These are phyloP conservation scores for Argyresthia goedartella DNA, from an alignment of 2,888 invertebrate species.

Conservation along the genomic window DNA sequence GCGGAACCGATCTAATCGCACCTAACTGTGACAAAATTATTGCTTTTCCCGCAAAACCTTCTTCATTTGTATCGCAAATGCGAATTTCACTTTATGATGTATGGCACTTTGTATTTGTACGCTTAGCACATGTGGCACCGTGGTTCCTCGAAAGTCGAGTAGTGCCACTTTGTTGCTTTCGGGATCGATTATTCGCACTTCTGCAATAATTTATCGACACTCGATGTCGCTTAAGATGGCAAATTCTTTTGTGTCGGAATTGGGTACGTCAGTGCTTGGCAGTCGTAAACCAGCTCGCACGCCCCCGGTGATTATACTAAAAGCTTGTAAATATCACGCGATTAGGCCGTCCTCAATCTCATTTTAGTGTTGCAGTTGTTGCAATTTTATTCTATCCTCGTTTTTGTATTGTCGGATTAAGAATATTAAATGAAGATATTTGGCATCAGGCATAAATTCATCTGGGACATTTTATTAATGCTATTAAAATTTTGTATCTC, in stretches of 20 bases:
- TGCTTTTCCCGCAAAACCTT: constrained; percentile 66
- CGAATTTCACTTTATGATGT: too few species aligned
- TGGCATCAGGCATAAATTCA: too few species aligned
- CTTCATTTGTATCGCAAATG: constrained; percentile 42
- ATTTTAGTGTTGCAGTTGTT: constrained; percentile 40
- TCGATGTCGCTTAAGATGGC: constrained; percentile 58
- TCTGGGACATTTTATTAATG: constrained; percentile 1
- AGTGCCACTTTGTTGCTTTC: constrained; percentile 45
- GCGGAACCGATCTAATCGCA: constrained; percentile 65
- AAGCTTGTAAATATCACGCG: constrained; percentile 55
- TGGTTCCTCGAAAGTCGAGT: constrained; percentile 1
- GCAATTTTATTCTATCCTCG: constrained; percentile 31
- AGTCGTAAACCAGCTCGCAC: constrained; percentile 46
- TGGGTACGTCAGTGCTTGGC: constrained; percentile 18
- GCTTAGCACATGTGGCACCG: constrained; percentile 20
- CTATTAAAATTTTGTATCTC: background rate
- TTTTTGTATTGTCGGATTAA: background rate
- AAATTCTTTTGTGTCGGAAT: constrained; percentile 52
- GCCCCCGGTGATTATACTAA: constrained; percentile 37
- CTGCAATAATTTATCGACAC: constrained; percentile 54
- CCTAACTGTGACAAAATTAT: constrained; percentile 69
- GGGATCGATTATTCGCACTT: constrained; percentile 49
- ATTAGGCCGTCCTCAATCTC: constrained; percentile 47
- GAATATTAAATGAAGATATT: constrained; percentile 1
- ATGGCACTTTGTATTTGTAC: too few species aligned